These are phyloP conservation scores for Odocoileus hemionus DNA, from an alignment of 2,113 vertebrate species.

Conservation along the genomic window DNA sequence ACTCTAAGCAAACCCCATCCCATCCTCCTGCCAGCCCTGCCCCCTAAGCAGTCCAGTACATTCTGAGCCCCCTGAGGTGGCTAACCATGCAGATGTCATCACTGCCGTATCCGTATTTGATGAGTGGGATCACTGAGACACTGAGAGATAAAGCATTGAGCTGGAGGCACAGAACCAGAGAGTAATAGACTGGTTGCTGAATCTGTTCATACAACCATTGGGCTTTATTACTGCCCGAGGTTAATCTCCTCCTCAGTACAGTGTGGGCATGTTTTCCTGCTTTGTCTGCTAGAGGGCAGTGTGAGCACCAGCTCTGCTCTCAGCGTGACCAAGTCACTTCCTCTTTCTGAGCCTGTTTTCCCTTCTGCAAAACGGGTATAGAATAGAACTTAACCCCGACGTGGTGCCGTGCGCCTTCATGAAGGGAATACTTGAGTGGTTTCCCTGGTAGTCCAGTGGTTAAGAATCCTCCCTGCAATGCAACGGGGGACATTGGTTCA, in stretches of 20 bases:
- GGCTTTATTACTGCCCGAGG: accelerated
- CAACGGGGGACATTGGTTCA: accelerated
- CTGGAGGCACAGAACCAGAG: background rate
- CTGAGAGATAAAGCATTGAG: accelerated
- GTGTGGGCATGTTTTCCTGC: too few relatives aligned
- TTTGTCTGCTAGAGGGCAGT: background rate
- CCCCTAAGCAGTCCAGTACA: background rate
- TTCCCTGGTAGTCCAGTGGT: background rate
- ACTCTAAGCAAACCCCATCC: background rate
- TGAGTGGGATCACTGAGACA: background rate
- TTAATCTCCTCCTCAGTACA: background rate
- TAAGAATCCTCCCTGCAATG: background rate
- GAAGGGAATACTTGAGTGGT: background rate
- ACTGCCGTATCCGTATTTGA: background rate
- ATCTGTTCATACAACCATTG: background rate
- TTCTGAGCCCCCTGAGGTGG: background rate
- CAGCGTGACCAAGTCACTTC: background rate
- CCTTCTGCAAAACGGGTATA: background rate
- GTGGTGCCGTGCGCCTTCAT: background rate
- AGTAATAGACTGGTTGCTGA: background rate
- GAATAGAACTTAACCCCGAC: background rate
- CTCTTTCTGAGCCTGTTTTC: background rate
- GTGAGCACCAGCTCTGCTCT: background rate
- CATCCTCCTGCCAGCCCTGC: background rate
- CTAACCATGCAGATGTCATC: background rate